A percentile compares a stretch with the other conserved stretches of the same genome.
These are phyloP conservation scores for Ammospiza maritima DNA, from an alignment of 2,797 vertebrate species.

Conservation along the genomic window DNA sequence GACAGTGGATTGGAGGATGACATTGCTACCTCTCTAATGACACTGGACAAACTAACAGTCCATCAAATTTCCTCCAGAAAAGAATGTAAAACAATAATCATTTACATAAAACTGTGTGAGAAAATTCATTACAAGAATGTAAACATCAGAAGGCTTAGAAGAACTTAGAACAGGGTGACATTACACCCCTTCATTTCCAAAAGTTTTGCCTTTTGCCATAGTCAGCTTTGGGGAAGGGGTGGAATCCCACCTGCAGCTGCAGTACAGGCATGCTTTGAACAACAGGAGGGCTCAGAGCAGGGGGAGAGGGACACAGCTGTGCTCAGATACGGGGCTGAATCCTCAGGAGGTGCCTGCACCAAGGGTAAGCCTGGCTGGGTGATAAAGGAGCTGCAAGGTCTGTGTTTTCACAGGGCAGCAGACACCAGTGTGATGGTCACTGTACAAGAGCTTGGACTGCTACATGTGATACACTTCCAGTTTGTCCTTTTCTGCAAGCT, in stretches of 20 bases:
- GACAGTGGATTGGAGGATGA: too few relatives aligned
- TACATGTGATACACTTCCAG: fast-evolving
- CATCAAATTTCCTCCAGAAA: too few relatives aligned
- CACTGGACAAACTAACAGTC: too few relatives aligned
- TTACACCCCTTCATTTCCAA: neutral
- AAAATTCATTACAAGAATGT: too few relatives aligned
- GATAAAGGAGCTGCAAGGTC: neutral
- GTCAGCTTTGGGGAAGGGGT: neutral
- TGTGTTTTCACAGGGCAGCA: fast-evolving
- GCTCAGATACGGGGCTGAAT: neutral
- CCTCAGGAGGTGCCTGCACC: neutral
- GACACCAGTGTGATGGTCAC: neutral
- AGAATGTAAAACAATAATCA: too few relatives aligned
- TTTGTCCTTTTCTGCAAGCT: neutral
- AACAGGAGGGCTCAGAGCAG: neutral
- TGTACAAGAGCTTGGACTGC: too few relatives aligned
- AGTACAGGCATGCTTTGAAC: fast-evolving
- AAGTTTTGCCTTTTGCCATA: neutral
- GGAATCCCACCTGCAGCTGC: neutral
- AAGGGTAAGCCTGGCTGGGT: neutral
- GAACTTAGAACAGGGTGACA: too few relatives aligned
- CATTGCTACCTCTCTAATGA: too few relatives aligned
- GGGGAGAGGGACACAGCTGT: neutral
- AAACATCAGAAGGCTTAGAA: too few relatives aligned
- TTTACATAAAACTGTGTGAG: too few relatives aligned